A percentile compares a stretch with the other conserved stretches of the same genome.
These are phyloP conservation scores for Trichopria drosophilae DNA, from an alignment of 2,888 invertebrate genomes.

Conservation along the genomic window DNA sequence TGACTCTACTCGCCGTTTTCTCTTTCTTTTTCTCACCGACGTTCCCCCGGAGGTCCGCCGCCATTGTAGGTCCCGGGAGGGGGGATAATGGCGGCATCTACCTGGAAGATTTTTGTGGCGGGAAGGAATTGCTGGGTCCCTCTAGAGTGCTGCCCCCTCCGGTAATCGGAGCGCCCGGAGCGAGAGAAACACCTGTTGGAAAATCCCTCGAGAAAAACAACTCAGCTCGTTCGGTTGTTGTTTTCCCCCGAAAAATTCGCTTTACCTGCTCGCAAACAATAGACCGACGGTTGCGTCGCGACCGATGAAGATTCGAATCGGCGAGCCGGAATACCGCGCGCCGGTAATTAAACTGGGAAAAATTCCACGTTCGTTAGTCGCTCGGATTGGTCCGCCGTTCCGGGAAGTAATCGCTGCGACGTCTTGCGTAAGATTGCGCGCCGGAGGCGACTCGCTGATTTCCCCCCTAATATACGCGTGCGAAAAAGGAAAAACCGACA, in stretches of 20 bases:
- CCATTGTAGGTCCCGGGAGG: conserved; percentile 30
- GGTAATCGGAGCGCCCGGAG: not conserved
- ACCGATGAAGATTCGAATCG: no score
- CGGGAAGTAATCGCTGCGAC: no score
- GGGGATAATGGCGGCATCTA: conserved; percentile 56
- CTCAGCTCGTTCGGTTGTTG: no score
- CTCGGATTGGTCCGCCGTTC: no score
- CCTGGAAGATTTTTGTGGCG: conserved; percentile 56
- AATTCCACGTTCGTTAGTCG: no score
- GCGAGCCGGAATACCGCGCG: no score
- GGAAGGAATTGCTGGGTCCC: conserved; percentile 51
- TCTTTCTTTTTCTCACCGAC: conserved; percentile 16
- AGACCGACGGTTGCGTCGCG: no score
- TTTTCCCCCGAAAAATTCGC: not conserved
- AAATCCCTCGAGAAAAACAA: conserved; percentile 10
- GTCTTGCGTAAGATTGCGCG: no score
- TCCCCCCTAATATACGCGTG: no score
- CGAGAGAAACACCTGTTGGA: conserved; percentile 29
- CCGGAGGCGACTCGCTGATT: not conserved
- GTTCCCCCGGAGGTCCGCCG: conserved; percentile 10
- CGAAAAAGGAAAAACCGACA: no score
- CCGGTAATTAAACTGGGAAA: no score
- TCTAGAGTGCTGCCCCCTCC: conserved; percentile 3
- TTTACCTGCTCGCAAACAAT: no score
- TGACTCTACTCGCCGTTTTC: not conserved